Percentiles rank a stretch among this genome's conserved stretches.
phyloP scores from a whole-genome alignment of 1,140 invertebrate species.

The Muscidifurax raptorellus region DNA sequence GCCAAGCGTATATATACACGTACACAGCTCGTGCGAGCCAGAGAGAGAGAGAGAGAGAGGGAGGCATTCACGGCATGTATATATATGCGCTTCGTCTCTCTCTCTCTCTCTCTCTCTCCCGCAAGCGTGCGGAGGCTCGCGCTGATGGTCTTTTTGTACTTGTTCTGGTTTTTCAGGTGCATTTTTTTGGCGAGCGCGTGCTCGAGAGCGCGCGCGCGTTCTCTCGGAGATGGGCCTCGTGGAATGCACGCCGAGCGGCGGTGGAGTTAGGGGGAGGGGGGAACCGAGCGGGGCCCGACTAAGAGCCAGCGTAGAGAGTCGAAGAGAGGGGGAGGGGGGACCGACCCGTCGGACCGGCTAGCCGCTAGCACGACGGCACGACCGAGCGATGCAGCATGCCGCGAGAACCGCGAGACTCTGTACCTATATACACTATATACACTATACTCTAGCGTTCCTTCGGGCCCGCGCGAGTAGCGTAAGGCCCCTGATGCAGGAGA shows the following conservation, averaged over 20 bases:
- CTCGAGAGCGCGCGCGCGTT: conserved; percentile 59
- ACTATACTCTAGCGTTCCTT: conserved; percentile 12
- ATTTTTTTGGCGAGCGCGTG: conserved; percentile 64
- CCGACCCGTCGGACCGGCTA: conserved; percentile 68
- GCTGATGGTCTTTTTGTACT: conserved; percentile 62
- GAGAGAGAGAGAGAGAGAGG: conserved; percentile 3
- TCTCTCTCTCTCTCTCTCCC: background rate
- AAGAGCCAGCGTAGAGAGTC: conserved; percentile 38
- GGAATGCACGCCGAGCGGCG: conserved; percentile 60
- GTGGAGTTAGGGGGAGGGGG: conserved; percentile 55
- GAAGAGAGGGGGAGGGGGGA: conserved; percentile 51
- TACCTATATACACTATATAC: conserved; percentile 54
- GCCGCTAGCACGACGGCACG: conserved; percentile 15
- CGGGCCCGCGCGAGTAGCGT: background rate
- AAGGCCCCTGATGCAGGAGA: conserved; percentile 26
- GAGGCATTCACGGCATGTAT: background rate
- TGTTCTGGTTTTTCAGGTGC: conserved; percentile 65
- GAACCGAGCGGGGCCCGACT: conserved; percentile 52
- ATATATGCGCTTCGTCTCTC: conserved; percentile 6
- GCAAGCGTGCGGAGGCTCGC: conserved; percentile 41
- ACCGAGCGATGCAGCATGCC: background rate
- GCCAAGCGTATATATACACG: background rate
- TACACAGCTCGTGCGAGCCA: background rate
- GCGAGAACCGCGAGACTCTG: conserved; percentile 52
- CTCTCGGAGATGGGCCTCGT: conserved; percentile 53